phyloP scores from a whole-genome alignment of 53 echinoderm and acorn worm genomes.

The Zoroaster sp. region DNA sequence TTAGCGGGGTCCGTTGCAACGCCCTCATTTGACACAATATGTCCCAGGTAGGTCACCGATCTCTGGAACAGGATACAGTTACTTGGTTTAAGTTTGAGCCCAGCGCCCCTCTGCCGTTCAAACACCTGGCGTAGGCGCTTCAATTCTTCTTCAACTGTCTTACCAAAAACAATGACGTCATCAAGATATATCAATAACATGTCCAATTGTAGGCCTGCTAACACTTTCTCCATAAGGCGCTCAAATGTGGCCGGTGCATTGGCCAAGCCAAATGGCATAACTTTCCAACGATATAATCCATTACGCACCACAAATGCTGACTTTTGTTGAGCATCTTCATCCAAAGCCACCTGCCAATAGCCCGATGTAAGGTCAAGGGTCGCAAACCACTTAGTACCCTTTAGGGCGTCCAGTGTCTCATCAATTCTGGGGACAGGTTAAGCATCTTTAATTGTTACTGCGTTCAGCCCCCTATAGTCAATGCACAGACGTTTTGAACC shows the following conservation, averaged over 20 bases:
- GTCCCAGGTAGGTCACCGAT: conserved; percentile 20
- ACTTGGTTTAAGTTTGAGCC: conserved; percentile 48
- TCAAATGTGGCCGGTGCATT: conserved; percentile 66
- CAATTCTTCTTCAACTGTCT: conserved; percentile 27
- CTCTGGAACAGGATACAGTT: conserved; percentile 31
- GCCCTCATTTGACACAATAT: conserved; percentile 28
- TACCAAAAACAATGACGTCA: conserved; percentile 60
- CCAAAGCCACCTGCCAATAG: conserved; percentile 54
- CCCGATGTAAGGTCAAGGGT: conserved; percentile 48
- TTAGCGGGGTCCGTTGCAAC: conserved; percentile 40
- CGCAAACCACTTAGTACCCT: conserved; percentile 49
- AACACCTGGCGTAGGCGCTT: conserved; percentile 31
- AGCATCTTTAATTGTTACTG: conserved; percentile 62
- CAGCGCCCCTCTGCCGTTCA: not conserved
- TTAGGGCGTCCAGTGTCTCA: conserved; percentile 56
- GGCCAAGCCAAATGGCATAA: conserved; percentile 59
- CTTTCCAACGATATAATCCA: conserved; percentile 52
- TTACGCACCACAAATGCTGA: conserved; percentile 39
- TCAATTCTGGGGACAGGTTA: conserved; percentile 51
- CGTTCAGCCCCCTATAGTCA: conserved; percentile 60
- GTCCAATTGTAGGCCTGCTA: conserved; percentile 58
- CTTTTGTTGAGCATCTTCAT: conserved; percentile 53
- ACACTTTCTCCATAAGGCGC: conserved; percentile 50
- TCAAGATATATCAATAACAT: conserved; percentile 52
- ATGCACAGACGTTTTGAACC: conserved; percentile 50